A percentile compares a stretch with the other conserved stretches of the same genome.
phyloP scores from a whole-genome alignment of 1,140 invertebrate genomes.

The Tigriopus japonicus region DNA sequence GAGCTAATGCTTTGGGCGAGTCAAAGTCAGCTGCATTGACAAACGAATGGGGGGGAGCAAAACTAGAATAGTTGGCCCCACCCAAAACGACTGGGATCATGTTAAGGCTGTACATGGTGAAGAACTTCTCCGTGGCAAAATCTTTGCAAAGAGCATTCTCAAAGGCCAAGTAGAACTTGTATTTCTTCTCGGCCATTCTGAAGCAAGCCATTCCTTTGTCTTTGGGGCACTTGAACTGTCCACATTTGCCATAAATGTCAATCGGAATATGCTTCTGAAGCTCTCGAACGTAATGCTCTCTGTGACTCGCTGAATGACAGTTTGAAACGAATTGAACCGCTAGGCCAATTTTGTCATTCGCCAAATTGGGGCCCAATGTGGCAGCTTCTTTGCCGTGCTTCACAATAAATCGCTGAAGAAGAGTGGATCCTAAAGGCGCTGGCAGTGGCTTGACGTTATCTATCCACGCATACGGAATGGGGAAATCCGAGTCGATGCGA shows the following conservation, averaged over 20 bases:
- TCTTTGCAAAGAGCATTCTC: conserved; percentile 29
- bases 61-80: conserved; percentile 29
- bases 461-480: conserved; percentile 26
- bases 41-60: conserved; percentile 43
- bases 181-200: conserved; percentile 17
- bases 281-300: conserved; percentile 35
- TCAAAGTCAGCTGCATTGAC: conserved; percentile 35
- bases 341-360: conserved; percentile 20
- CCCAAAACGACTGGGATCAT: conserved; percentile 51
- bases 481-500: conserved; percentile 32
- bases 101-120: conserved; percentile 19
- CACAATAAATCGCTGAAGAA: background rate
- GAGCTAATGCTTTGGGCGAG: conserved; percentile 29
- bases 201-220: conserved; percentile 6
- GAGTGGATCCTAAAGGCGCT: background rate
- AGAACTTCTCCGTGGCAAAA: conserved; percentile 26
- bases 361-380: background rate
- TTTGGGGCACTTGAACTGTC: conserved; percentile 15
- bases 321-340: conserved; percentile 44
- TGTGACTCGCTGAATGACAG: conserved; percentile 32
- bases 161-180: conserved; percentile 32
- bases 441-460: conserved; percentile 8
- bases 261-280: conserved; percentile 35
- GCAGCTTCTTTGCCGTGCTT: background rate
- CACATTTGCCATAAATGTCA: conserved; percentile 50